phyloP scores from a whole-genome alignment of 2,888 invertebrate genomes.

The Uropetala carovei region DNA sequence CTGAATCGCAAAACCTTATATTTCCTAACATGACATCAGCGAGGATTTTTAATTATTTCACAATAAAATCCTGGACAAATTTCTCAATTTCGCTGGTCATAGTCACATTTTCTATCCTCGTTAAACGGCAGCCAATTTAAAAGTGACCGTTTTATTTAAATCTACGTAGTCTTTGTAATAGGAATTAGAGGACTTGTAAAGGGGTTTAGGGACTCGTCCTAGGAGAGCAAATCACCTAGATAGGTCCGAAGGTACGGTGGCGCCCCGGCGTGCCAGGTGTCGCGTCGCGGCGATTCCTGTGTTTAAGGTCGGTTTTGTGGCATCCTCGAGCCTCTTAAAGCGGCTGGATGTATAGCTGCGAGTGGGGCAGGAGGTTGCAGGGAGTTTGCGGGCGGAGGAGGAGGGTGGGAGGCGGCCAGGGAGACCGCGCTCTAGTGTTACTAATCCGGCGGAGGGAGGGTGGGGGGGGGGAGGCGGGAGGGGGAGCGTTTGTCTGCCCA shows the following conservation, averaged over 20 bases:
- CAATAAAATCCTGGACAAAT: no score
- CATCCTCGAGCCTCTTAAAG: conserved; percentile 39
- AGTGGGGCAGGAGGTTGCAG: conserved; percentile 38
- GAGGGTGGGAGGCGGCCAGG: neutral
- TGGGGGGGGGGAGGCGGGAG: neutral
- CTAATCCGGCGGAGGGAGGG: conserved; percentile 22
- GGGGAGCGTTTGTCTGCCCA: conserved; percentile 44
- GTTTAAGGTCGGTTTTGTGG: conserved; percentile 11
- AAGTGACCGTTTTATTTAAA: neutral
- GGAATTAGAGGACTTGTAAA: neutral
- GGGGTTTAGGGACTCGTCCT: neutral
- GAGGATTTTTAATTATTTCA: no score
- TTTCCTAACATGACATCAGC: no score
- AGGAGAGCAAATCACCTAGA: neutral
- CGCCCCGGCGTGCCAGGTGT: neutral
- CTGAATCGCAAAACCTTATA: no score
- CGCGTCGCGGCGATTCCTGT: neutral
- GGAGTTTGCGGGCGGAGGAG: neutral
- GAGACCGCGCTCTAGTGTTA: conserved; percentile 16
- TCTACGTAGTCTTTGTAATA: neutral
- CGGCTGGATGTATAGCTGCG: conserved; percentile 47
- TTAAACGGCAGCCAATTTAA: no score
- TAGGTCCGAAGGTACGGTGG: neutral
- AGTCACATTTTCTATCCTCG: no score
- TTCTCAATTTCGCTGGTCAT: no score